These are phyloP conservation scores for Acanthacorydalis orientalis DNA, from an alignment of 2,888 invertebrate genomes.

Conservation along the genomic window DNA sequence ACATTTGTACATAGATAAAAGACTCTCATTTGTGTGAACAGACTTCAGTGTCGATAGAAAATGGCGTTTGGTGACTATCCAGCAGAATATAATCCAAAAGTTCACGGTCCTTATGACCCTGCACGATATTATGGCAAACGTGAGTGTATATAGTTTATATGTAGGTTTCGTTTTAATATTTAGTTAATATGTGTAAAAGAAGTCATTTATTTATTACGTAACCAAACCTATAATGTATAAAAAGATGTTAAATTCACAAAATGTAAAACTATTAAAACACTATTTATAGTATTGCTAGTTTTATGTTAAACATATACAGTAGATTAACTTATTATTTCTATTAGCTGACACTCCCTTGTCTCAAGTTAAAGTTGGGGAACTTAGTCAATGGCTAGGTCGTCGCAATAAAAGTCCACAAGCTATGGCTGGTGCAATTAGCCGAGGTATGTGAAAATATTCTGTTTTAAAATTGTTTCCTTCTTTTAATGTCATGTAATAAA, in stretches of 20 bases:
- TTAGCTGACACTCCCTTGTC: slow-evolving; percentile 78
- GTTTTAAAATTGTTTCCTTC: slow-evolving; percentile 10
- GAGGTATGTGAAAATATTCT: slow-evolving; percentile 35
- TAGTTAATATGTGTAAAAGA: neutral
- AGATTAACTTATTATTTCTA: slow-evolving; percentile 18
- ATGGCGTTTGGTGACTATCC: slow-evolving; percentile 88
- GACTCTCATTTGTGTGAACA: too few species aligned
- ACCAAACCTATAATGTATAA: neutral
- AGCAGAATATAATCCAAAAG: slow-evolving; percentile 69
- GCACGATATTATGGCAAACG: slow-evolving; percentile 88
- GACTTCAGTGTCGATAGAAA: slow-evolving; percentile 9
- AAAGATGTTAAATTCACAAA: too few species aligned
- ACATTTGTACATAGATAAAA: too few species aligned
- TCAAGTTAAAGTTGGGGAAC: slow-evolving; percentile 72
- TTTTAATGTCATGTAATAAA: too few species aligned
- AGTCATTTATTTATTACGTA: neutral
- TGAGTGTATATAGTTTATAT: slow-evolving; percentile 31
- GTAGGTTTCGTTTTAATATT: neutral
- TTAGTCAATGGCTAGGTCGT: slow-evolving; percentile 70
- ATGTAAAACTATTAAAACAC: too few species aligned
- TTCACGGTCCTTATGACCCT: slow-evolving; percentile 90
- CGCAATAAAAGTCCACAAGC: slow-evolving; percentile 63
- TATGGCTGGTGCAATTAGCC: slow-evolving; percentile 44
- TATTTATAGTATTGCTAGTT: too few species aligned
- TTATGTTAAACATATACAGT: neutral